Conservation (phyloP, 2,113 vertebrate genomes). For the Porphyrio hochstetteri region DNA sequence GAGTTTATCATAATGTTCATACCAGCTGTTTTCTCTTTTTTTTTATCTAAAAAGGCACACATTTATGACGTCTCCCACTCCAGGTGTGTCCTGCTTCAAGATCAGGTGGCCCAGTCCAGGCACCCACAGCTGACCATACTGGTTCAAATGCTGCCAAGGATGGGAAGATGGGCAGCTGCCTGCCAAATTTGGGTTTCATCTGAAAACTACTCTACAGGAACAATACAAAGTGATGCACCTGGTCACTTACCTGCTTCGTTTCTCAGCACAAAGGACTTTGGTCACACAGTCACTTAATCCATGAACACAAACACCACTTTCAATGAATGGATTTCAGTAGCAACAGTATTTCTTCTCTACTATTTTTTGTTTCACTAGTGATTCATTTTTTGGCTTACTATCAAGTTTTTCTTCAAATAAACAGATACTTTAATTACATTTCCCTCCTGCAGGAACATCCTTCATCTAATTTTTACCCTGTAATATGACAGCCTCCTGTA, state of each 20-base stretch:
- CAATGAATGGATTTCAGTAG: background rate
- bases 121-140: background rate
- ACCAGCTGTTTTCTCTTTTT: background rate
- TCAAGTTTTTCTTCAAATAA: background rate
- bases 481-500: background rate
- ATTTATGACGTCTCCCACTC: background rate
- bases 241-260: background rate
- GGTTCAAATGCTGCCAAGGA: background rate
- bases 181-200: background rate
- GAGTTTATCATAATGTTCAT: background rate
- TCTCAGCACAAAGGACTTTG: background rate
- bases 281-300: background rate
- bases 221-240: background rate
- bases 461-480: background rate
- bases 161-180: background rate
- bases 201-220: background rate
- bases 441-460: background rate
- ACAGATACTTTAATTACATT: background rate
- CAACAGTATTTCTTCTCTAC: background rate
- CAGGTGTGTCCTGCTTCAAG: background rate
- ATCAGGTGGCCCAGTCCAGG: background rate
- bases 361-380: background rate
- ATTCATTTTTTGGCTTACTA: background rate
- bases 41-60: background rate
- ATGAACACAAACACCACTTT: background rate